Evolutionary conservation across 1,140 invertebrate genomes (phyloP).

Genomic region (Drosophila parvula): DNA sequence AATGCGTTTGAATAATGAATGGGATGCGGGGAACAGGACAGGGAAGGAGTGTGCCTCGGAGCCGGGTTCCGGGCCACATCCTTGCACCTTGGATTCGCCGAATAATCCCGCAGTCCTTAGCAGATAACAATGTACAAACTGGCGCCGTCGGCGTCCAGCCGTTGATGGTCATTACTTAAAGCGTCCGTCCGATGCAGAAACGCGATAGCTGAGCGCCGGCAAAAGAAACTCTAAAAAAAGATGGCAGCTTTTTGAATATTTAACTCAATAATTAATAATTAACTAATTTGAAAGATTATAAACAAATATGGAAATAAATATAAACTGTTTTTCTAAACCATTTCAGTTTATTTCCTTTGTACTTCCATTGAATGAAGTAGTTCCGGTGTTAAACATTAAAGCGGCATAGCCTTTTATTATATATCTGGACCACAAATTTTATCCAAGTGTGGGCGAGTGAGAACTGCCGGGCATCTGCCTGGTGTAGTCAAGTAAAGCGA

Average conservation of each 20-base stretch:
- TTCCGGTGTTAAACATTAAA: background rate
- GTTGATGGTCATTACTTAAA: slow-evolving; percentile 75
- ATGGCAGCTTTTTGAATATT: background rate
- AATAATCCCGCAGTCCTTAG: slow-evolving; percentile 39
- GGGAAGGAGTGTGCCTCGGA: slow-evolving; percentile 1
- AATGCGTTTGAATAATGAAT: slow-evolving; percentile 81
- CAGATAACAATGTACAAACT: slow-evolving; percentile 73
- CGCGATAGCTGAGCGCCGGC: slow-evolving; percentile 24
- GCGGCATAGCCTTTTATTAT: background rate
- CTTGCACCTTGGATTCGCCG: slow-evolving; percentile 55
- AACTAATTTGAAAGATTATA: background rate
- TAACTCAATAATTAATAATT: slow-evolving; percentile 2
- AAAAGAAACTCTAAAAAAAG: slow-evolving; percentile 24
- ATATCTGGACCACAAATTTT: background rate
- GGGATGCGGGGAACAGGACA: slow-evolving; percentile 20
- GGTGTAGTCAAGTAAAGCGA: slow-evolving; percentile 51
- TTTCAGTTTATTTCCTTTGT: background rate
- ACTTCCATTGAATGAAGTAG: background rate
- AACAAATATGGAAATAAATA: background rate
- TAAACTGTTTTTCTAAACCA: background rate
- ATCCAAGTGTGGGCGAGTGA: slow-evolving; percentile 18
- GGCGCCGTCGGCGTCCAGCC: slow-evolving; percentile 60
- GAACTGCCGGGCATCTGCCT: slow-evolving; percentile 52
- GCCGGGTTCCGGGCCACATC: slow-evolving; percentile 6
- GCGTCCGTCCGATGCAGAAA: slow-evolving; percentile 61